Evolutionary conservation across 2,113 vertebrate genomes (phyloP).

Genomic region (Sebastes schlegelii): DNA sequence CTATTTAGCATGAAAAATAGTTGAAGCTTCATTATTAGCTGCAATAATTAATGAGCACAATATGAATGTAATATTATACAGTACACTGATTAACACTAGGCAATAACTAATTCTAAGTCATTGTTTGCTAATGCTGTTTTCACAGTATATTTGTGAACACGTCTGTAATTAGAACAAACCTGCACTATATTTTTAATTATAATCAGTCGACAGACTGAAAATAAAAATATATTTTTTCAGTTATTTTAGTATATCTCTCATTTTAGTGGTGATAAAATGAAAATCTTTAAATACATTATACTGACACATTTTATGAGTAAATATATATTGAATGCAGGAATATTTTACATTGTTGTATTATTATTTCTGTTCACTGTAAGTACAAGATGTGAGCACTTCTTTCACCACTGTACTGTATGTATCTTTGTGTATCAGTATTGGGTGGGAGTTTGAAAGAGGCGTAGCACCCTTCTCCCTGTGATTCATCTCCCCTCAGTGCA

Average conservation of each 20-base stretch:
- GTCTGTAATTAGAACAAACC: background rate
- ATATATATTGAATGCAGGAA: background rate
- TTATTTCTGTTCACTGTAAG: background rate
- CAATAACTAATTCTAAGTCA: background rate
- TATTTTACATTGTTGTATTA: background rate
- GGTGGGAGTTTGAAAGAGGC: slow-evolving; percentile 22
- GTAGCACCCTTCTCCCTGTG: slow-evolving; percentile 26
- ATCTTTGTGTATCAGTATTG: background rate
- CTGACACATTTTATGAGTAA: background rate
- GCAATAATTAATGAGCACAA: background rate
- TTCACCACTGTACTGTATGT: background rate
- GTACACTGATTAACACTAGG: background rate
- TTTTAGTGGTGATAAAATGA: background rate
- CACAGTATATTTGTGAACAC: background rate
- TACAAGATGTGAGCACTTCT: background rate
- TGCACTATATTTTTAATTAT: background rate
- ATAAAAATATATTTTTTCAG: background rate
- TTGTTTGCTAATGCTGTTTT: background rate
- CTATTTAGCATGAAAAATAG: background rate
- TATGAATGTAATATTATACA: background rate
- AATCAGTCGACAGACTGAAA: background rate
- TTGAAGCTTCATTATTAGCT: background rate
- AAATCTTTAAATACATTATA: too few species aligned
- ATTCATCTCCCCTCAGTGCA: slow-evolving; percentile 48
- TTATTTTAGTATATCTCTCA: background rate